Evolutionary conservation across 1,140 invertebrate genomes (phyloP).

Genomic region (Asobara japonica): DNA sequence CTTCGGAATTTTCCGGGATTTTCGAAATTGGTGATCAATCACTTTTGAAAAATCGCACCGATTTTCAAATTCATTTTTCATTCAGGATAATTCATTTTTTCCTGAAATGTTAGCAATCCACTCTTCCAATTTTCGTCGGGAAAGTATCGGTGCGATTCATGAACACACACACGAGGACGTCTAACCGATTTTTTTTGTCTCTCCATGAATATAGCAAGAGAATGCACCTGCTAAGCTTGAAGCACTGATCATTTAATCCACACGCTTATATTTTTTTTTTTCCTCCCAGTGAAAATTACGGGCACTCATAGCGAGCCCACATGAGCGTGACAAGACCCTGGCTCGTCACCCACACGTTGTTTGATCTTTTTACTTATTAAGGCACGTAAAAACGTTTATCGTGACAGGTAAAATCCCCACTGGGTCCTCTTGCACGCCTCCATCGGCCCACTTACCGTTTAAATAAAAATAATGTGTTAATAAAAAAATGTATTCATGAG

Average conservation of each 20-base stretch:
- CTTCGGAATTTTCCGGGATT: too few species aligned
- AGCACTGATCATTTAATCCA: neutral
- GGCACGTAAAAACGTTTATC: neutral
- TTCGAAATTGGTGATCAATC: too few species aligned
- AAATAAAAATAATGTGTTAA: neutral
- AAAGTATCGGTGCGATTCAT: too few species aligned
- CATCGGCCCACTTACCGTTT: neutral
- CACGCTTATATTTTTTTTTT: neutral
- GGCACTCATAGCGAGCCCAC: neutral
- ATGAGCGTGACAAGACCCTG: neutral
- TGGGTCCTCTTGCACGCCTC: slow-evolving; percentile 1
- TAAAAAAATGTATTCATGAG: neutral
- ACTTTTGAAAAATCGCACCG: too few species aligned
- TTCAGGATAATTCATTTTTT: too few species aligned
- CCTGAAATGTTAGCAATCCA: too few species aligned
- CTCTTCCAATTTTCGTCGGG: too few species aligned
- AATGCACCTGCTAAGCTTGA: neutral
- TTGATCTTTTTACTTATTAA: slow-evolving; percentile 29
- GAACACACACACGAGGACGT: too few species aligned
- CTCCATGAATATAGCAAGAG: too few species aligned
- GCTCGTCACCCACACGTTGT: slow-evolving; percentile 45
- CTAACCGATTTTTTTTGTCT: too few species aligned
- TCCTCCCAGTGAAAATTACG: neutral
- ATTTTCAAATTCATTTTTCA: too few species aligned
- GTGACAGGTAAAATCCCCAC: neutral